Evolutionary conservation across 1,140 invertebrate species (phyloP), one percentile per base, ranked within the genome.

Genomic region (Galendromus occidentalis): DNA sequence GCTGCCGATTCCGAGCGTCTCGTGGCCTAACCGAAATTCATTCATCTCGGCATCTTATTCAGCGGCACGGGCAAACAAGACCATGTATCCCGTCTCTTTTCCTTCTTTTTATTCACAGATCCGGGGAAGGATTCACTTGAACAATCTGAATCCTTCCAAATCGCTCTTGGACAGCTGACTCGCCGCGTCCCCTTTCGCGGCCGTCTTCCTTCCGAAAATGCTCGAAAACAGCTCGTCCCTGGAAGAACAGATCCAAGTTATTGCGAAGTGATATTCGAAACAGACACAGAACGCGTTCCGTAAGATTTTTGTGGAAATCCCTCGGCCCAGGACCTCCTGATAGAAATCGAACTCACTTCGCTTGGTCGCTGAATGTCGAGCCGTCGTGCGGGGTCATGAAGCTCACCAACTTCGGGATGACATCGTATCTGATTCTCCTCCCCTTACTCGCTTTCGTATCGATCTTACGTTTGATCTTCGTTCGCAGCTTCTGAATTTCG

Each of bases 361-460:
- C 84, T 66, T 84, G 82, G 66, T 90, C 84, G 9, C 82, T 83
- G 84, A 85, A 87, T n/a, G 79, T 77, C 64, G 76, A 75, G 2
- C 78, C 76, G 64, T 84, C 82, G 64, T 84, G 78, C 0, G 88
- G 86, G 2, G 90, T 88, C 89, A 94, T 93, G 72, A 89, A 96
- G 76, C 92, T 96, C 0, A 93, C 83, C 22, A 97, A 76, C 75
- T 93, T 90, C 44, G 85, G 83, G 75, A 94, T 89, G 14, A 94
- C 84, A 69, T 86, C 84, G 77, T 91, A 97, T 65, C 91, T 75
- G 33, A 95, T 80, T 77, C 85, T 87, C 69, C 91, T 79, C 0
- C 90, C 94, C 76, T 97, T 97, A 17, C 88, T 91, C 0, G 90
- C 89, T 75, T 83, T 85, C 0, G 87, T 91, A 71, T 95, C 90